phyloP scores from a whole-genome alignment of 2,113 vertebrate species.

The Calyptomena viridis region DNA sequence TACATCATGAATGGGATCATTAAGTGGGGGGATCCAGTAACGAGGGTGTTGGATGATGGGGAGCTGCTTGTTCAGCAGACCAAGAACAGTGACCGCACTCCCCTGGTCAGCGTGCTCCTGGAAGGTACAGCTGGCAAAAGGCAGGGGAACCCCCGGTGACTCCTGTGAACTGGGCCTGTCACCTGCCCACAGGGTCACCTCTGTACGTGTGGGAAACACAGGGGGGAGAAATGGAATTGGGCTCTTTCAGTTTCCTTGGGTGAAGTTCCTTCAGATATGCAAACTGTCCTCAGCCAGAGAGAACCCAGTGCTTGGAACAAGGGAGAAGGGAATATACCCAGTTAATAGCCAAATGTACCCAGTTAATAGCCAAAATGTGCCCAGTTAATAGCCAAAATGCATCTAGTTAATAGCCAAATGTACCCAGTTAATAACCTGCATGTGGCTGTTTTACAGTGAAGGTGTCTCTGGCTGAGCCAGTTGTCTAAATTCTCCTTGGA shows the following conservation, averaged over 20 bases:
- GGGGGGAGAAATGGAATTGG: background rate
- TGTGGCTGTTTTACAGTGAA: background rate
- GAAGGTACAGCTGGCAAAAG: slow-evolving; percentile 79
- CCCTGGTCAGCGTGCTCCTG: slow-evolving; percentile 90
- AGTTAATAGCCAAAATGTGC: background rate
- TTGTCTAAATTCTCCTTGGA: background rate
- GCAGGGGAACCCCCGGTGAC: accelerated
- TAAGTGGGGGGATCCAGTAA: slow-evolving; percentile 92
- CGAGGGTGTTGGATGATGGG: slow-evolving; percentile 86
- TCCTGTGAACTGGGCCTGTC: background rate
- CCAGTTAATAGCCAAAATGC: background rate
- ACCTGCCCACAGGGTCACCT: background rate
- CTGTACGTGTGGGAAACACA: accelerated
- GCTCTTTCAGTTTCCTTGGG: background rate
- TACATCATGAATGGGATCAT: slow-evolving; percentile 98
- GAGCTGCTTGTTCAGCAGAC: slow-evolving; percentile 94
- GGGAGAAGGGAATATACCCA: background rate
- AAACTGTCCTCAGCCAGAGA: background rate
- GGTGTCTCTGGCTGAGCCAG: background rate
- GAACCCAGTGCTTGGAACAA: background rate
- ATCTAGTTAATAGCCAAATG: background rate
- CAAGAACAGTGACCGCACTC: slow-evolving; percentile 95
- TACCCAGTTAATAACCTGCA: background rate
- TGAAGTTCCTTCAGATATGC: background rate
- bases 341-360: too few species aligned